These are phyloP conservation scores for Limnephilus auricula DNA, from an alignment of 2,888 invertebrate species.

Conservation along the genomic window DNA sequence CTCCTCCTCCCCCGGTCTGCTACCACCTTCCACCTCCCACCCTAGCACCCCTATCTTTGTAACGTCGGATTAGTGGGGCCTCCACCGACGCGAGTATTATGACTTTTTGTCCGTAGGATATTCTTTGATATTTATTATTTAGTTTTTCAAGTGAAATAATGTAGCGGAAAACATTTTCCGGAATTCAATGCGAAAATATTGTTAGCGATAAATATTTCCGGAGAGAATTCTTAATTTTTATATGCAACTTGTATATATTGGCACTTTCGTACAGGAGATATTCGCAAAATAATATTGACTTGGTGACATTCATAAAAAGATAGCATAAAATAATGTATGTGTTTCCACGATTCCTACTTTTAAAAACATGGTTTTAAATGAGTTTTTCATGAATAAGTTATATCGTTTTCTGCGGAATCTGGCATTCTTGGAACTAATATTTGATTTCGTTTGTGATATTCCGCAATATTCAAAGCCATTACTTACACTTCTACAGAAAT, in stretches of 20 bases:
- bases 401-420: neutral
- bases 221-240: neutral
- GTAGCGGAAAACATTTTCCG: neutral
- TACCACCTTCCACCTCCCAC: neutral
- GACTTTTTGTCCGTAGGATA: slow-evolving; percentile 35
- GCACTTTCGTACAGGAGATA: neutral
- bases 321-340: neutral
- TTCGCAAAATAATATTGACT: neutral
- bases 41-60: slow-evolving; percentile 23
- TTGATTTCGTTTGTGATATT: neutral
- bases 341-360: neutral
- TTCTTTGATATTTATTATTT: slow-evolving; percentile 25
- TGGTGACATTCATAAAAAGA: neutral
- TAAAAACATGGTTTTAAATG: neutral
- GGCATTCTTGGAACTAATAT: neutral
- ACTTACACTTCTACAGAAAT: too few species aligned
- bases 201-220: neutral
- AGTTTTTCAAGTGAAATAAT: slow-evolving; percentile 31
- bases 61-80: slow-evolving; percentile 11
- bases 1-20: neutral
- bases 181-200: neutral
- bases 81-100: slow-evolving; percentile 17
- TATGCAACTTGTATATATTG: neutral
- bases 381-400: neutral
- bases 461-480: too few species aligned